Evolutionary conservation across 2,797 vertebrate genomes (phyloP).

Genomic region (Sebastes vulpes): DNA sequence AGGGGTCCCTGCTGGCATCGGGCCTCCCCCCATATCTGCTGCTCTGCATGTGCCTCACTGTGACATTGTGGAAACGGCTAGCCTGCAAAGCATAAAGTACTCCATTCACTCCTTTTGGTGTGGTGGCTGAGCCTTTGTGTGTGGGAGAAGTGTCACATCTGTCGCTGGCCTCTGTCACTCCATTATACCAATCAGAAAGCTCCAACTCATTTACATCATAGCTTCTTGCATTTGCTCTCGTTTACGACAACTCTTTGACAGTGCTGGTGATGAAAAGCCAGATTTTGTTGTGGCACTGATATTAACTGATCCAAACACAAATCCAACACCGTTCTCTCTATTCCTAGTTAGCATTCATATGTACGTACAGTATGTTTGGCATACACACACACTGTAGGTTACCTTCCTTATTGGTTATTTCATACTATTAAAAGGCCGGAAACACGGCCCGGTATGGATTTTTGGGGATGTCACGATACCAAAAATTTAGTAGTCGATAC

Average conservation of each 20-base stretch:
- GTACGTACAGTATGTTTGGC: conserved; percentile 13
- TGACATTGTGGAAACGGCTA: conserved; percentile 49
- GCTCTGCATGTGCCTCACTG: conserved; percentile 75
- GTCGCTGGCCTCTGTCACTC: conserved; percentile 30
- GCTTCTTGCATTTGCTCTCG: background rate
- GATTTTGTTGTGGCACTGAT: conserved; percentile 12
- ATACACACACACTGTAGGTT: conserved; percentile 9
- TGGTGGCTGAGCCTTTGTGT: conserved; percentile 71
- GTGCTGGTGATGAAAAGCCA: background rate
- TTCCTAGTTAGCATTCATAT: background rate
- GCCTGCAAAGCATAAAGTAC: conserved; percentile 59
- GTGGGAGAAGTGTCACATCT: conserved; percentile 67
- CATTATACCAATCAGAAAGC: conserved; percentile 7
- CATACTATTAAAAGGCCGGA: background rate
- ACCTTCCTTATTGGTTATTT: conserved; percentile 26
- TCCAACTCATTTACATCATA: background rate
- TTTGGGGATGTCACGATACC: background rate
- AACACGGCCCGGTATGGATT: background rate
- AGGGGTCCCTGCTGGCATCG: conserved; percentile 1
- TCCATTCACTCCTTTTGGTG: conserved; percentile 71
- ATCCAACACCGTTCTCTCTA: background rate
- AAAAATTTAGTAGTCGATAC: too few species aligned
- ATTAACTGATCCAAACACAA: conserved; percentile 2
- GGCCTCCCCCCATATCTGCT: conserved; percentile 38
- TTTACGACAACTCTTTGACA: background rate